Evolutionary conservation across 2,888 invertebrate species (phyloP).

Genomic region (Epinotia bilunana): DNA sequence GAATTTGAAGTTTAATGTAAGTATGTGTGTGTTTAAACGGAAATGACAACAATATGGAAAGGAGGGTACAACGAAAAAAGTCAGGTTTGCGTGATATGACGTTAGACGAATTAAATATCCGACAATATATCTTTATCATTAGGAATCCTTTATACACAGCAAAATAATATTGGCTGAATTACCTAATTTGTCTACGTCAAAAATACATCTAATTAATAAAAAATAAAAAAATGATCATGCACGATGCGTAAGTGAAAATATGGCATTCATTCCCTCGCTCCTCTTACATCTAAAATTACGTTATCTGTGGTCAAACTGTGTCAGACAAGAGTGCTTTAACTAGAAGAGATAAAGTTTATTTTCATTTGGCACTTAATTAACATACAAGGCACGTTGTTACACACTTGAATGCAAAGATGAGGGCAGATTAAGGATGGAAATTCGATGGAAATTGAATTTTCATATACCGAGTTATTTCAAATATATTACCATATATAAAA

Average conservation of each 20-base stretch:
- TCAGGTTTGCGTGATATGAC: conserved; percentile 7
- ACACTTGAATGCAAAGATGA: conserved; percentile 31
- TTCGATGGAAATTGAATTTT: conserved; percentile 28
- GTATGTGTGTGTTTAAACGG: neutral
- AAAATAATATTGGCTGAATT: conserved; percentile 5
- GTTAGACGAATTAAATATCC: neutral
- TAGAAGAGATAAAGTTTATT: conserved; percentile 22
- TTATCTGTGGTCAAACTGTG: conserved; percentile 25
- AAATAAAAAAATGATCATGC: conserved; percentile 31
- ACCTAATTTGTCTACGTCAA: conserved; percentile 16
- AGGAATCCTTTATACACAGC: too few relatives aligned
- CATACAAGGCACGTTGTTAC: conserved; percentile 31
- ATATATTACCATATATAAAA: conserved; percentile 30
- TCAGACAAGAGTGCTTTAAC: conserved; percentile 9
- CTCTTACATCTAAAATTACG: conserved; percentile 24
- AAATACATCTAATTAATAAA: conserved; percentile 15
- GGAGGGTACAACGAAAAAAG: conserved; percentile 7
- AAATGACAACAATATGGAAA: conserved; percentile 29
- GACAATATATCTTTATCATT: neutral
- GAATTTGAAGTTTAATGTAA: too few relatives aligned
- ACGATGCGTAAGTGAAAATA: conserved; percentile 35
- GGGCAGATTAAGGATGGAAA: conserved; percentile 40
- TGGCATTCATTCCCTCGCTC: conserved; percentile 26
- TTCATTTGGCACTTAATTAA: conserved; percentile 4
- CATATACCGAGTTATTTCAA: conserved; percentile 23